Percentiles rank a stretch among this genome's conserved stretches.
phyloP scores from a whole-genome alignment of 2,888 invertebrate genomes.

The Diadromus collaris region DNA sequence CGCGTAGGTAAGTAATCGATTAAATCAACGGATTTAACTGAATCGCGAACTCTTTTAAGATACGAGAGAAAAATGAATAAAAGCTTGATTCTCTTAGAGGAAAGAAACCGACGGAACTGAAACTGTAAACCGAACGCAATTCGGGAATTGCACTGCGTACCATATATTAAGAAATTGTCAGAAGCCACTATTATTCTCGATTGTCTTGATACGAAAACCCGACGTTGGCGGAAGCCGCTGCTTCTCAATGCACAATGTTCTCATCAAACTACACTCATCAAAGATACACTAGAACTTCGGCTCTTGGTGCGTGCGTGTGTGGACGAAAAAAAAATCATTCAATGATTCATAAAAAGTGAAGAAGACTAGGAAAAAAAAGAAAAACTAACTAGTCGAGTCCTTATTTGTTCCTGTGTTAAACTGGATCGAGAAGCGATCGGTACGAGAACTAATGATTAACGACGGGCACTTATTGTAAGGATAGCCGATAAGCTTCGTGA shows the following conservation, averaged over 20 bases:
- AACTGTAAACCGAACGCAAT: constrained; percentile 60
- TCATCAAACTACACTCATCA: constrained; percentile 25
- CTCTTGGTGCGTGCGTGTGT: constrained; percentile 44
- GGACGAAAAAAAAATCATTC: constrained; percentile 8
- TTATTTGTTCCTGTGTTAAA: constrained; percentile 12
- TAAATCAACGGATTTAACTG: constrained; percentile 48
- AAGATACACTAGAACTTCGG: constrained; percentile 22
- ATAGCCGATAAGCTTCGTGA: constrained; percentile 36
- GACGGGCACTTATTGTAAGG: constrained; percentile 25
- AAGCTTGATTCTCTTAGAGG: constrained; percentile 42
- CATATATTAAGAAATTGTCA: constrained; percentile 55
- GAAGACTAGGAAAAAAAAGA: neutral
- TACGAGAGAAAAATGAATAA: constrained; percentile 37
- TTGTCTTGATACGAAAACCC: constrained; percentile 22
- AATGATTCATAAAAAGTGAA: constrained; percentile 12
- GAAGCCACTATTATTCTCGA: constrained; percentile 31
- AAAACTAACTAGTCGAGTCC: neutral
- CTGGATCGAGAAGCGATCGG: constrained; percentile 26
- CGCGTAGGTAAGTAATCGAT: constrained; percentile 52
- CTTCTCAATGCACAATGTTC: constrained; percentile 18
- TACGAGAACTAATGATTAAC: constrained; percentile 9
- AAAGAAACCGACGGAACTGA: constrained; percentile 52
- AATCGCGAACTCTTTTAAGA: constrained; percentile 24
- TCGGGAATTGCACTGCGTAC: constrained; percentile 58
- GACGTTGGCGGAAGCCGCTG: neutral